Evolutionary conservation across 2,113 vertebrate species (phyloP), one percentile per base, ranked within the genome.

Genomic region (Catharus minimus): DNA sequence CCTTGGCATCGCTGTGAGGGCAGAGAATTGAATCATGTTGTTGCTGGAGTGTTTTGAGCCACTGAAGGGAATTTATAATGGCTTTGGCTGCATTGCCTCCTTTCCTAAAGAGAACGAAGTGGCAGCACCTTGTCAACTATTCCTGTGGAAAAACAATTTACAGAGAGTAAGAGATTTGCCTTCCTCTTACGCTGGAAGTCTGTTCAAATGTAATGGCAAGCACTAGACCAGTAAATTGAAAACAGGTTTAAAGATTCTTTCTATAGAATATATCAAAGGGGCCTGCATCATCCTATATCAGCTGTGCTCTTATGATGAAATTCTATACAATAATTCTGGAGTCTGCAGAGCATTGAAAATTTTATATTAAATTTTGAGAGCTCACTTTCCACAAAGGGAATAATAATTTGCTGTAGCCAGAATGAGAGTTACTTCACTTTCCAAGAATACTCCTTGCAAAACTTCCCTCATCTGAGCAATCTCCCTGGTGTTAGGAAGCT

Each of bases 181-280:
- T 73, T 55, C 77, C 62, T 84, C 74, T 72, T 66, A 44, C 0
- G 4, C 91, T 92, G 81, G 55, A 73, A 93, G 95, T 94, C 93
- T 90, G 74, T 76, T 91, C 2, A 5, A 76, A 89, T 77, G 71
- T 93, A 95, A 90, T 95, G 88, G 92, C 41, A 95, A 90, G 92
- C 93, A 93, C 91, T 95, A 95, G 94, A 95, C 93, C 93, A 96
- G 95, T 94, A 94, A 94, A 94, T 95, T 96, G 89, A 90, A 96
- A 96, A 93, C 85, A 79, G 24, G 5, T 95, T 94, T 94, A 91
- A 85, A 92, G 92, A 82, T 94, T 61, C 73, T 68, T 88, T 93
- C 89, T 90, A 69, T 90, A 94, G 95, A 88, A 89, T 90, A 88
- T 90, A 94, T 96, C 75, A 79, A 89, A 92, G 76, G 76, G 77